Evolutionary conservation across 2,888 invertebrate genomes (phyloP).

Genomic region (Chaetogeoica ovagalla): DNA sequence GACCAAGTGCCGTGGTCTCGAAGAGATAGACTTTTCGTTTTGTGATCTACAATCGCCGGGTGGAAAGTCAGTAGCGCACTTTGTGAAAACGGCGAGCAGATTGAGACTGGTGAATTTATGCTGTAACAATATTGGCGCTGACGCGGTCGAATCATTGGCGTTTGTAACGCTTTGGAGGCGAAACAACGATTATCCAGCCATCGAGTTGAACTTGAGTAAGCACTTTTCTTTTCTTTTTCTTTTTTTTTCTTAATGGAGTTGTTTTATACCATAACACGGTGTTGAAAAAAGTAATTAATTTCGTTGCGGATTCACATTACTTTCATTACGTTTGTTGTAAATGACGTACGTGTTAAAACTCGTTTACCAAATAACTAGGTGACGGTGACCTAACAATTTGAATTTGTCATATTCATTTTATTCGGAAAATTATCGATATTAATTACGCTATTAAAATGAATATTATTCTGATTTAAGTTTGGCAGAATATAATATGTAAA

Average conservation of each 20-base stretch:
- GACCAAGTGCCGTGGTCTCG: neutral
- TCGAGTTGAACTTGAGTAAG: slow-evolving; percentile 17
- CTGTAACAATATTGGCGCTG: slow-evolving; percentile 12
- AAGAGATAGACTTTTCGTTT: neutral
- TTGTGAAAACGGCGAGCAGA: neutral
- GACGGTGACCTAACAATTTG: neutral
- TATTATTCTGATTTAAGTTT: no score
- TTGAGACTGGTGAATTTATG: neutral
- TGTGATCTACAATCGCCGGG: neutral
- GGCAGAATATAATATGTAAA: no score
- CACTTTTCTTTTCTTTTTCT: no score
- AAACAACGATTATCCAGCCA: neutral
- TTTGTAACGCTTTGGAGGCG: neutral
- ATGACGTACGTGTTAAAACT: neutral
- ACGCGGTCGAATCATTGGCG: slow-evolving; percentile 6
- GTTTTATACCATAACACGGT: no score
- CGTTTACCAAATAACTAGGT: neutral
- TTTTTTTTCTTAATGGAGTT: no score
- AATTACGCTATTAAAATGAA: neutral
- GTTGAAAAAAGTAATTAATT: no score
- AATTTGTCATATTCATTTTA: neutral
- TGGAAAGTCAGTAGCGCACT: neutral
- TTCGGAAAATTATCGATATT: neutral
- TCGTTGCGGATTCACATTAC: neutral
- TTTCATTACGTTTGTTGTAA: neutral